These are phyloP conservation scores for Trematomus loennbergii DNA, from an alignment of 2,113 vertebrate genomes.

Conservation along the genomic window DNA sequence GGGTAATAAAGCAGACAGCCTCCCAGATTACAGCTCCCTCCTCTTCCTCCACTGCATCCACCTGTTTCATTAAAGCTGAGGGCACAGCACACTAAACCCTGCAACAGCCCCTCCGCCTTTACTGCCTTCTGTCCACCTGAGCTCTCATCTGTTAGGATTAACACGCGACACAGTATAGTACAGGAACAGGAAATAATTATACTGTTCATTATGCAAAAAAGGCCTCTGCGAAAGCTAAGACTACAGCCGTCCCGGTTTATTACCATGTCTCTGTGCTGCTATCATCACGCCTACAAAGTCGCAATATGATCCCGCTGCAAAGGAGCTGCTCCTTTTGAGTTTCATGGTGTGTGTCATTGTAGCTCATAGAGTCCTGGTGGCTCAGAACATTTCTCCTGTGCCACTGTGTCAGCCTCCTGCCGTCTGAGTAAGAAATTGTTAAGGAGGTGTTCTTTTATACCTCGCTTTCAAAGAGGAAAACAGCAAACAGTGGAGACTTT, in stretches of 20 bases:
- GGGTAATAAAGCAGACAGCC: conserved; percentile 62
- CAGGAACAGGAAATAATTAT: conserved; percentile 59
- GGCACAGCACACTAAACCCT: conserved; percentile 54
- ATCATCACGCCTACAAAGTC: conserved; percentile 51
- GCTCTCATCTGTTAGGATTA: conserved; percentile 65
- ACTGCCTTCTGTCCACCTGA: conserved; percentile 71
- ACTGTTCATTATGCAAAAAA: conserved; percentile 59
- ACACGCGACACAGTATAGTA: conserved; percentile 34
- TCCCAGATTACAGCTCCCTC: conserved; percentile 59
- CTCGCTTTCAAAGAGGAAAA: conserved; percentile 55
- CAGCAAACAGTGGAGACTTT: conserved; percentile 50
- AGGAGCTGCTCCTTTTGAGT: conserved; percentile 45
- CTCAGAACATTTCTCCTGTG: conserved; percentile 45
- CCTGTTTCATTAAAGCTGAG: conserved; percentile 71
- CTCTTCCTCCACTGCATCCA: conserved; percentile 44
- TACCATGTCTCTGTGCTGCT: conserved; percentile 33
- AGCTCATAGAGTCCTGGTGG: conserved; percentile 42
- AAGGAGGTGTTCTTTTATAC: conserved; percentile 19
- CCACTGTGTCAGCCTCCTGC: conserved; percentile 52
- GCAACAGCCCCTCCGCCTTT: conserved; percentile 52
- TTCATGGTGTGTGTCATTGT: conserved; percentile 39
- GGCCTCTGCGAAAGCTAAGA: conserved; percentile 34
- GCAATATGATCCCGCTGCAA: conserved; percentile 46
- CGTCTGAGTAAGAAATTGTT: conserved; percentile 48
- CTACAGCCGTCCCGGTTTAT: conserved; percentile 33